Conservation (phyloP, 2,888 invertebrate species). For the Argyresthia albistria region DNA sequence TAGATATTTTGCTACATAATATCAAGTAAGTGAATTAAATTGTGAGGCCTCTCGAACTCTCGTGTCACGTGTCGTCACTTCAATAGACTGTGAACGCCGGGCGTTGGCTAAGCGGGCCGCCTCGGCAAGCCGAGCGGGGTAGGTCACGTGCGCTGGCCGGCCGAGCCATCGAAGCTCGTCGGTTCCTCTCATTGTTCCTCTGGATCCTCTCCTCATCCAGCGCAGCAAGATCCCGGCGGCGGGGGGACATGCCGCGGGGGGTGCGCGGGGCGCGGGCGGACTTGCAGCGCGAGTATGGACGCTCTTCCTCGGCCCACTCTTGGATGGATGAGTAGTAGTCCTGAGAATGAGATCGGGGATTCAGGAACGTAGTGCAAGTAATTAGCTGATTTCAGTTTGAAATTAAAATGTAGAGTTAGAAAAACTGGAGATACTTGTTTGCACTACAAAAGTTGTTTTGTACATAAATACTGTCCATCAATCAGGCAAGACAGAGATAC, state of each 20-base stretch:
- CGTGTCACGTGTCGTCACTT: conserved; percentile 7
- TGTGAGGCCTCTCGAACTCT: background rate
- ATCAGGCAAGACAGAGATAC: too few species aligned
- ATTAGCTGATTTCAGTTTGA: too few species aligned
- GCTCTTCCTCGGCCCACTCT: conserved; percentile 43
- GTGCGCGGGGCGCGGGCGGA: conserved; percentile 37
- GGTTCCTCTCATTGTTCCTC: conserved; percentile 44
- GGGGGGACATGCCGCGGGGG: conserved; percentile 32
- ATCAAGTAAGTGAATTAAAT: too few species aligned
- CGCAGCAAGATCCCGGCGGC: conserved; percentile 20
- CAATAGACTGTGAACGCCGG: conserved; percentile 60
- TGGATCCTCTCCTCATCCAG: conserved; percentile 30
- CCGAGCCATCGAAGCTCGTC: conserved; percentile 36
- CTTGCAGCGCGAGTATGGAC: conserved; percentile 46
- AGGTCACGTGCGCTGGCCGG: conserved; percentile 48
- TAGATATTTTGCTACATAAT: too few species aligned
- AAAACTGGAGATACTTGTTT: too few species aligned
- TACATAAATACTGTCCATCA: too few species aligned
- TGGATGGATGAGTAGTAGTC: conserved; percentile 47
- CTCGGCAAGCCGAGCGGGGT: conserved; percentile 36
- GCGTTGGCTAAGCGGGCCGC: conserved; percentile 45
- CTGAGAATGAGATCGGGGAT: conserved; percentile 21
- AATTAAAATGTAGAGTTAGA: too few species aligned
- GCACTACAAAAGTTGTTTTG: too few species aligned
- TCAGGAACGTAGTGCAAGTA: too few species aligned